Evolutionary conservation across 2,113 vertebrate genomes (phyloP).

Genomic region (Osmerus eperlanus): DNA sequence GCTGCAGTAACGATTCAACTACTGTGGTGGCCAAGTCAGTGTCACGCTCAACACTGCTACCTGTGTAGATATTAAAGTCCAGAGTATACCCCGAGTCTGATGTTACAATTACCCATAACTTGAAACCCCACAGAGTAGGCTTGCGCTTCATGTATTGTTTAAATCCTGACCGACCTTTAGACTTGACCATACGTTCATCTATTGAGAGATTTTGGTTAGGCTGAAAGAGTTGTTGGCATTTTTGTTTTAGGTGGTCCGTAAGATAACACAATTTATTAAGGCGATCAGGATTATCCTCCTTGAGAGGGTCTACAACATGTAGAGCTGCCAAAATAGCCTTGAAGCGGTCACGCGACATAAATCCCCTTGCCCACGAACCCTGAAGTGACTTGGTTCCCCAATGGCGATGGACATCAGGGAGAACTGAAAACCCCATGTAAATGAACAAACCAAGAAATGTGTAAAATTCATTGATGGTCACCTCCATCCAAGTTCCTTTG

Average conservation of each 20-base stretch:
- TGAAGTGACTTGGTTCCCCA: slow-evolving; percentile 9
- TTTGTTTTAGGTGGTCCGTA: slow-evolving; percentile 2
- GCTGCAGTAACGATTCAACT: neutral
- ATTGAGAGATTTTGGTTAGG: slow-evolving; percentile 7
- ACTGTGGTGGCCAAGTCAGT: slow-evolving; percentile 4
- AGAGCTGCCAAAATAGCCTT: slow-evolving; percentile 1
- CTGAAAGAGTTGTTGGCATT: slow-evolving; percentile 1
- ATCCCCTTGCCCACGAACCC: slow-evolving; percentile 5
- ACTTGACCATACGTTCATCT: slow-evolving; percentile 10
- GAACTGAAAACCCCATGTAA: slow-evolving; percentile 1
- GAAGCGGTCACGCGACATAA: neutral
- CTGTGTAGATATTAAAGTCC: slow-evolving; percentile 9
- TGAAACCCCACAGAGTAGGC: slow-evolving; percentile 8
- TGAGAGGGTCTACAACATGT: slow-evolving; percentile 8
- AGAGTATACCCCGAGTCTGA: neutral
- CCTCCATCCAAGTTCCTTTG: neutral
- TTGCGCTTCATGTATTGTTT: slow-evolving; percentile 3
- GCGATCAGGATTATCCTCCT: neutral
- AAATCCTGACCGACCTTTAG: neutral
- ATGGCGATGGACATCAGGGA: neutral
- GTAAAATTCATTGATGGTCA: neutral
- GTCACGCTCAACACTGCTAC: neutral
- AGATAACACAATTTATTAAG: slow-evolving; percentile 1
- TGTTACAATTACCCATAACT: slow-evolving; percentile 1
- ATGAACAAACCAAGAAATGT: neutral